Conservation (phyloP, 2,113 vertebrate genomes). For the Rhea pennata region DNA sequence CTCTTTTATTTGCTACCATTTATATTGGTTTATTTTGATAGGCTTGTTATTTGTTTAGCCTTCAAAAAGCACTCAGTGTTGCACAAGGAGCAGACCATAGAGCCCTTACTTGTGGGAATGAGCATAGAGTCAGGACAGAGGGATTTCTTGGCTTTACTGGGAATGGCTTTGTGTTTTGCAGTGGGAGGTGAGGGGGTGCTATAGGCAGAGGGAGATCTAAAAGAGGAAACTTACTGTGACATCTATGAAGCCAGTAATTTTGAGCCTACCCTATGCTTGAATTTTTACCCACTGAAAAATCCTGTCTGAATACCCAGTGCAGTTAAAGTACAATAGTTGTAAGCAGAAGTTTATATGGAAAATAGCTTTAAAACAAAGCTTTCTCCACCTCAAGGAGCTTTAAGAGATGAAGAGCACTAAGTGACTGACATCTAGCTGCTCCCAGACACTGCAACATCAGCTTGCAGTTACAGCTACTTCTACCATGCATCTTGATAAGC, state of each 20-base stretch:
- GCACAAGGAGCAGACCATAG: background rate
- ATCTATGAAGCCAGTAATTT: background rate
- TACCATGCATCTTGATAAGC: background rate
- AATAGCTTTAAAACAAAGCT: background rate
- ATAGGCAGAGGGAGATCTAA: background rate
- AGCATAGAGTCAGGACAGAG: background rate
- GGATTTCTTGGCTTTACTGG: background rate
- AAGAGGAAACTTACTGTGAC: background rate
- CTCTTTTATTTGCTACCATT: background rate
- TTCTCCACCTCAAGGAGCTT: background rate
- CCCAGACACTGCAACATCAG: background rate
- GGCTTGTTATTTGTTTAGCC: constrained; percentile 4
- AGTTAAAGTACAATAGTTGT: background rate
- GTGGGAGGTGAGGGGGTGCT: background rate
- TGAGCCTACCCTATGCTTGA: background rate
- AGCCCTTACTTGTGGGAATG: no score
- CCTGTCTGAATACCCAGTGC: background rate
- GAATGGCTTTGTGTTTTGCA: background rate
- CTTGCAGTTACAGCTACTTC: background rate
- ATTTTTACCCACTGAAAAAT: background rate
- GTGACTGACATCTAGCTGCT: background rate
- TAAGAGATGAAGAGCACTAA: background rate
- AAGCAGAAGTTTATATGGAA: background rate
- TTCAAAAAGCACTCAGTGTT: background rate
- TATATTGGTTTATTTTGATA: background rate